Base-by-base conservation (phyloP, 2,888 invertebrate genomes). In the Unio pictorum region DNA sequence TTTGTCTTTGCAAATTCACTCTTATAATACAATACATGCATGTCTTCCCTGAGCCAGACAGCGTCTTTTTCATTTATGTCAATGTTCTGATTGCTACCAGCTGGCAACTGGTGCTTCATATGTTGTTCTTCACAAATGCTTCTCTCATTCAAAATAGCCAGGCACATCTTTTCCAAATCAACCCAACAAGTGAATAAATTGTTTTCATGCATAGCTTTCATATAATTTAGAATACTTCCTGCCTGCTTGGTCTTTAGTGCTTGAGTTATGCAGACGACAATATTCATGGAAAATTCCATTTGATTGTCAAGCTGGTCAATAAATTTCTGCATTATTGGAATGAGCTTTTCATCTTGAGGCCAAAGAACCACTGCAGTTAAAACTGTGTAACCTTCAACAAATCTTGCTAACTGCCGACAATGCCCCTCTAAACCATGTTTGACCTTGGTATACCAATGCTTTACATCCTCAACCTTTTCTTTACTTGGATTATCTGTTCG, bases 1-100 rank as follows among this genome's bases (percentile, higher is more conserved):
- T 65, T 61, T n/a, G 45, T 45, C 6, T 66, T 55, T 15, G 57
- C 64, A 61, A 68, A 73, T 26, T 74, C 70, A 55, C 71, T 74
- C 20, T 71, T 66, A 28, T 69, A 30, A 57, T 72, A 81, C 3
- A 81, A 71, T 18, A 81, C 76, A 11, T 76, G 76, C 58, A 79
- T 66, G 55, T 79, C 74, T 64, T 81, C 79, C 34, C 56, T 62
- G 18, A 81, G 60, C 75, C 76, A 79, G 0, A 69, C 72, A 5
- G 73, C 72, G 30, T 75, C 73, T 18, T 64, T 72, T 15, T 73
- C 66, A 4, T 61, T 63, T 30, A 81, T 62, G 45, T 45, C 45
- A 45, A 15, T 45, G 45, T 45, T 15, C 45, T 45, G 45, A 45
- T 45, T 45, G 45, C 45, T 15, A 15, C 15, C 45, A 11, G 45